Evolutionary conservation across 2,888 invertebrate genomes (phyloP), one percentile per base, ranked within the genome.

Genomic region (Stratiomys singularior): DNA sequence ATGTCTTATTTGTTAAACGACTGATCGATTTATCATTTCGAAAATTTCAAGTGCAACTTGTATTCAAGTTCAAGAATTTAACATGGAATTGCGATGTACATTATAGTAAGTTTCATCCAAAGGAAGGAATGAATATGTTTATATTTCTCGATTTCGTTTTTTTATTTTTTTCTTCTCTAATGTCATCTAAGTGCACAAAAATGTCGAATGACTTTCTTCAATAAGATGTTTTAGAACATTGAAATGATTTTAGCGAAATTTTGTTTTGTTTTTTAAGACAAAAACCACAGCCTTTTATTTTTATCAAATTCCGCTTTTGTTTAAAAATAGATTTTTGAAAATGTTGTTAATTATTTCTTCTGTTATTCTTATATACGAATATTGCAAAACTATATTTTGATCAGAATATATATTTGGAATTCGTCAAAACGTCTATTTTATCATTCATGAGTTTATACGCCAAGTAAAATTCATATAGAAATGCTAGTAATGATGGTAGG

Each of bases 251-350:
- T 56, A 25, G 74, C 74, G 74, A 74, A 74, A 60, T 30, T 25
- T 60, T 74, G 18, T 58, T 74, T 74, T 58, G 37, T 58, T 44
- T 58, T 58, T 74, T 58, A 58, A 60, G 58, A 58, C 60, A 74
- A 74, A 74, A 74, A 74, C 74, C 74, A 74, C 74, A 74, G 74
- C 74, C 74, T 74, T 74, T 58, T 37, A 23, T 23, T 58, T 74
- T 58, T 60, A 46, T 72, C 18, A 56, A 72, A 74, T 58, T 74
- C 37, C 74, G 74, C 74, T 74, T 60, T 58, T 30, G 4, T 46
- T 9, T 56, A 56, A 72, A 72, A 72, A 60, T 60, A 74, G 21
- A 74, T 60, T 23, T 25, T 25, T 69, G 21, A 47, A 66, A 37
- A n/a, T 18, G 46, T 23, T 69, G n/a, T n/a, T n/a, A n/a, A 15